Percentiles rank a stretch among this genome's conserved stretches.
These are phyloP conservation scores for Boloria euphrosyne DNA, from an alignment of 2,888 invertebrate species.

Conservation along the genomic window DNA sequence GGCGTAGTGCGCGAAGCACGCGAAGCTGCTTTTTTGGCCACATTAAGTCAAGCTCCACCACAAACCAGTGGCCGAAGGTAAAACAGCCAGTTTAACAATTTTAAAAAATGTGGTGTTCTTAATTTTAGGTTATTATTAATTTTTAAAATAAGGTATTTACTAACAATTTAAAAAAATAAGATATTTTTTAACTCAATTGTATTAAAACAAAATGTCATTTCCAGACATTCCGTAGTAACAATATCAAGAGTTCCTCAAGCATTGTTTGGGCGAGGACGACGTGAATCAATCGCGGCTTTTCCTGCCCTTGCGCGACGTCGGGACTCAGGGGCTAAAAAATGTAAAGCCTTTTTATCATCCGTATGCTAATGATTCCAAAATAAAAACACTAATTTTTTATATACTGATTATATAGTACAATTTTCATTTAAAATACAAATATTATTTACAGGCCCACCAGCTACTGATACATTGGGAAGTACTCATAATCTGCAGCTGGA, in stretches of 20 bases:
- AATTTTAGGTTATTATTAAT: too few species aligned
- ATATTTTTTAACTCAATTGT: neutral
- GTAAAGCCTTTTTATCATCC: constrained; percentile 50
- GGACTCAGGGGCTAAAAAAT: constrained; percentile 71
- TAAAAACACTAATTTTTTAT: neutral
- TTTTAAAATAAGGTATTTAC: too few species aligned
- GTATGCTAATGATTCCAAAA: neutral
- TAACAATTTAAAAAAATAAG: too few species aligned
- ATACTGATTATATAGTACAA: neutral
- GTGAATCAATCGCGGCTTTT: constrained; percentile 91
- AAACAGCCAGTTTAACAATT: neutral
- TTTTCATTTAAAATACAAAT: constrained; percentile 2
- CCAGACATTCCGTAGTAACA: constrained; percentile 92
- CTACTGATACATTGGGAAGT: constrained; percentile 88
- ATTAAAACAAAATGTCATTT: constrained; percentile 40
- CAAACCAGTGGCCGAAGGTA: constrained; percentile 87
- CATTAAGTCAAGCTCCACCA: constrained; percentile 88
- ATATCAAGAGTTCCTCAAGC: constrained; percentile 91
- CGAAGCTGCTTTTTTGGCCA: constrained; percentile 92
- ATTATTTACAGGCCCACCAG: constrained; percentile 83
- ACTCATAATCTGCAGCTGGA: constrained; percentile 92
- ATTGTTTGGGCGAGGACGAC: constrained; percentile 88
- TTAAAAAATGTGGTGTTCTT: too few species aligned
- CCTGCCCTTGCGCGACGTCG: constrained; percentile 81
- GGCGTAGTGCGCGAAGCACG: constrained; percentile 88